These are phyloP conservation scores for Sebastes ruberrimus DNA, from an alignment of 2,797 vertebrate genomes.

Conservation along the genomic window DNA sequence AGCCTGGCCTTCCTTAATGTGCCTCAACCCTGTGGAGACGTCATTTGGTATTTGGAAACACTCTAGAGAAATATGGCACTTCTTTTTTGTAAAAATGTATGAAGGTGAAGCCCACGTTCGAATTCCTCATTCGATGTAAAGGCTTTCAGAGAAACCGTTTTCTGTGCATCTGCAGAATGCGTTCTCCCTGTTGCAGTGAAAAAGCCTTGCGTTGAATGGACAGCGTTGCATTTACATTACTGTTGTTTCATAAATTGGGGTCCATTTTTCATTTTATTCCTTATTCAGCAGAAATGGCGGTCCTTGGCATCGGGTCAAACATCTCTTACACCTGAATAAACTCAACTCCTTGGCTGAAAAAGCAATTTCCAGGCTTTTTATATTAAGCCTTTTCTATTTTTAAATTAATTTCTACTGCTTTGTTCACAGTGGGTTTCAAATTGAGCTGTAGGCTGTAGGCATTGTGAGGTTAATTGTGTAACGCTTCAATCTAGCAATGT, in stretches of 20 bases:
- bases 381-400: background rate
- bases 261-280: constrained; percentile 49
- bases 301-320: constrained; percentile 25
- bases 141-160: constrained; percentile 15
- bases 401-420: constrained; percentile 19
- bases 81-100: background rate
- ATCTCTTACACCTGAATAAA: constrained; percentile 31
- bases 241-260: constrained; percentile 46
- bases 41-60: constrained; percentile 11
- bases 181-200: constrained; percentile 33
- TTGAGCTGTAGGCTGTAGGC: background rate
- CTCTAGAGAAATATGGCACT: background rate
- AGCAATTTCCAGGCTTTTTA: constrained; percentile 10
- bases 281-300: constrained; percentile 33
- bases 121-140: background rate
- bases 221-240: constrained; percentile 15
- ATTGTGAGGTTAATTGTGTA: background rate
- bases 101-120: background rate
- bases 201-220: constrained; percentile 25
- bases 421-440: constrained; percentile 13
- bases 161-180: background rate
- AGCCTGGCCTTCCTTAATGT: background rate
- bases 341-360: constrained; percentile 11
- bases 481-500: constrained; percentile 12
- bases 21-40: background rate